phyloP scores from a whole-genome alignment of 2,888 invertebrate genomes.

The Nysson spinosus region DNA sequence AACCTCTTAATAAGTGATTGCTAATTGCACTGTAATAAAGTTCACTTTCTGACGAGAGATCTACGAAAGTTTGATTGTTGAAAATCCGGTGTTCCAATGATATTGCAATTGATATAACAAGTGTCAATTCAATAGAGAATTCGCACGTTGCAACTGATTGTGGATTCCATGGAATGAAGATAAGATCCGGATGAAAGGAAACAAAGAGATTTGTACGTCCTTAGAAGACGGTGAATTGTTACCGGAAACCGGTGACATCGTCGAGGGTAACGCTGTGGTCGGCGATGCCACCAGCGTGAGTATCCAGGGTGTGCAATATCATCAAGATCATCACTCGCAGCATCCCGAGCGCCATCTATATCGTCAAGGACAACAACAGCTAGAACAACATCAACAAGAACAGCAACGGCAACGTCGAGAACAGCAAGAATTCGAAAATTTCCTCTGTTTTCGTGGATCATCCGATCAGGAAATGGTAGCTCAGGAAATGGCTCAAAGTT shows the following conservation, averaged over 20 bases:
- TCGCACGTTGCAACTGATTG: slow-evolving; percentile 34
- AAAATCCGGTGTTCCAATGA: no score
- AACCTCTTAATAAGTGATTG: no score
- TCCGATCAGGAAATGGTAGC: slow-evolving; percentile 67
- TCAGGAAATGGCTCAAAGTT: slow-evolving; percentile 72
- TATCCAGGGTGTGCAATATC: slow-evolving; percentile 28
- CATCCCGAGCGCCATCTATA: slow-evolving; percentile 36
- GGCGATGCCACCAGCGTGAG: slow-evolving; percentile 54
- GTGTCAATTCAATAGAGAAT: no score
- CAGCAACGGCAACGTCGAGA: slow-evolving; percentile 34
- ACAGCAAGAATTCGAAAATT: slow-evolving; percentile 52
- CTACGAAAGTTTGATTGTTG: no score
- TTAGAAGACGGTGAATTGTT: slow-evolving; percentile 63
- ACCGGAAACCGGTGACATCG: slow-evolving; percentile 58
- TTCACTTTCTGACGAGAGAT: no score
- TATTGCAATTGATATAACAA: no score
- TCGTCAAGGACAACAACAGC: slow-evolving; percentile 26
- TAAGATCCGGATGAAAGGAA: not conserved
- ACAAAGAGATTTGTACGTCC: slow-evolving; percentile 18
- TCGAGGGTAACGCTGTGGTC: slow-evolving; percentile 53
- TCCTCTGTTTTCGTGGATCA: slow-evolving; percentile 53
- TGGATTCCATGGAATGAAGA: not conserved
- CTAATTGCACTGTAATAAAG: no score
- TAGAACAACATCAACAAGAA: slow-evolving; percentile 6
- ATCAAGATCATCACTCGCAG: slow-evolving; percentile 33